phyloP scores from a whole-genome alignment of 2,797 vertebrate species.

The Rhabdomys pumilio region DNA sequence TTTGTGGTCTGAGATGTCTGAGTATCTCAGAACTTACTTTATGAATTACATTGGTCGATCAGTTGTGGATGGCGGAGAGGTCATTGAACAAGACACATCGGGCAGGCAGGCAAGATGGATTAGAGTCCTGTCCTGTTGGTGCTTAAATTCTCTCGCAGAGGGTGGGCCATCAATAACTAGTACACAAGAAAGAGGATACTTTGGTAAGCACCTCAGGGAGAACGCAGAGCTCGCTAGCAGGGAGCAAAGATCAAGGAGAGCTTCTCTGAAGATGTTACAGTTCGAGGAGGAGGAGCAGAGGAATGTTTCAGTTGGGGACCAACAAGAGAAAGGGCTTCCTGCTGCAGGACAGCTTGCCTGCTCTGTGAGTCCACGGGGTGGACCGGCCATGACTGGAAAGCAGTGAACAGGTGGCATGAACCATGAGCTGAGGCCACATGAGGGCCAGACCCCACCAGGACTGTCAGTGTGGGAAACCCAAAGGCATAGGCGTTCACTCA shows the following conservation, averaged over 20 bases:
- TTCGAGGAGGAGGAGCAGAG: slow-evolving; percentile 36
- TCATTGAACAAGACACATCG: not conserved
- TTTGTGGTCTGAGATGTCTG: not conserved
- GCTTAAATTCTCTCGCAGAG: not conserved
- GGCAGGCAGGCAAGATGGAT: not conserved
- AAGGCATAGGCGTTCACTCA: not conserved
- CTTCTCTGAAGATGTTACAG: not conserved
- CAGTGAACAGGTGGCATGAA: not conserved
- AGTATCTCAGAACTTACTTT: not conserved
- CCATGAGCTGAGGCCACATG: not conserved
- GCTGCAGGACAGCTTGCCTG: not conserved
- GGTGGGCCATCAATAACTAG: not conserved
- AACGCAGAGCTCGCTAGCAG: not conserved
- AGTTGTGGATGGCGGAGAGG: not conserved
- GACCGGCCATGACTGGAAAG: not conserved
- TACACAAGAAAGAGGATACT: not conserved
- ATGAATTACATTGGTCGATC: not conserved
- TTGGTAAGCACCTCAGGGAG: not conserved
- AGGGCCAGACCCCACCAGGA: not conserved
- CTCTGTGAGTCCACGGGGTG: not conserved
- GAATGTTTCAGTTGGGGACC: not conserved
- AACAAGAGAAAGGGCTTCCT: not conserved
- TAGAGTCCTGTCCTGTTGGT: not conserved
- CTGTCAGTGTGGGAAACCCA: not conserved
- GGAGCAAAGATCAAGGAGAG: not conserved